Conservation (phyloP, 2,113 vertebrate genomes). For the Delphinapterus leucas region DNA sequence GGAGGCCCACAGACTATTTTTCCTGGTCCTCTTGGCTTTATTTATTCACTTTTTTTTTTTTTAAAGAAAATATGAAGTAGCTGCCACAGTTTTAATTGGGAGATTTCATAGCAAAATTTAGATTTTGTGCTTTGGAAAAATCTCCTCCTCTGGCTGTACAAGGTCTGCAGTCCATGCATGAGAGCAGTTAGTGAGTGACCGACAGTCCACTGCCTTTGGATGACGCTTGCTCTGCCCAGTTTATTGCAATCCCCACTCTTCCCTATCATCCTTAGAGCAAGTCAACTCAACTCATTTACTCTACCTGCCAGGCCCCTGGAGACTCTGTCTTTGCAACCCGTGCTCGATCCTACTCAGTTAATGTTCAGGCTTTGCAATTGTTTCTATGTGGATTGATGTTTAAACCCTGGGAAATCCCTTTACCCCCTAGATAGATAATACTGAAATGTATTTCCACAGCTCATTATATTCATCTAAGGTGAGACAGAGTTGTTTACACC, state of each 20-base stretch:
- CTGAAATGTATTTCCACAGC: background rate
- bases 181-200: background rate
- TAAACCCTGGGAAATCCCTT: conserved; percentile 10
- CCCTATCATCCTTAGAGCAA: background rate
- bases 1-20: background rate
- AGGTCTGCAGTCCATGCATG: background rate
- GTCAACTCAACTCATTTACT: background rate
- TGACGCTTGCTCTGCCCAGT: too few species aligned
- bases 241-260: too few species aligned
- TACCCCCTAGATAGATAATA: background rate
- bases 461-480: conserved; percentile 45
- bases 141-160: rapidly evolving
- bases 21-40: background rate
- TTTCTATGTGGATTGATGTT: background rate
- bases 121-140: background rate
- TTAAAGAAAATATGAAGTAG: background rate
- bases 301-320: background rate
- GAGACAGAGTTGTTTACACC: conserved; percentile 52
- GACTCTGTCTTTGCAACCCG: background rate
- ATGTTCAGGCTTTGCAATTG: background rate
- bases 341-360: background rate
- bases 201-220: rapidly evolving
- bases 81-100: background rate
- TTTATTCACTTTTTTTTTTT: background rate
- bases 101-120: background rate